Conservation (phyloP, 2,888 invertebrate genomes). For the Tupiocoris notatus region DNA sequence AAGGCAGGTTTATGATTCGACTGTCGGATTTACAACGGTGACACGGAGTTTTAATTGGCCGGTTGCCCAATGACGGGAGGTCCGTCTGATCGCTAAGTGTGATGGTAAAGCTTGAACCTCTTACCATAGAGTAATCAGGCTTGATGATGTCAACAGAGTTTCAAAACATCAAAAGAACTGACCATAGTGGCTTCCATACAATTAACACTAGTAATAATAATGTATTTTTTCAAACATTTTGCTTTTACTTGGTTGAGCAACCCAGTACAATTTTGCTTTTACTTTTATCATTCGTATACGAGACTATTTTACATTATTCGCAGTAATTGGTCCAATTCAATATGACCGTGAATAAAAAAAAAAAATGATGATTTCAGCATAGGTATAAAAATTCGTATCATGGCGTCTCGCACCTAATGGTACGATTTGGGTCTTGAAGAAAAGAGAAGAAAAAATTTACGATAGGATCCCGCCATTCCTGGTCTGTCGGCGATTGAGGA, state of each 20-base stretch:
- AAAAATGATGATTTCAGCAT: too few species aligned
- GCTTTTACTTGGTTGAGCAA: too few species aligned
- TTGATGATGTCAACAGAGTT: not conserved
- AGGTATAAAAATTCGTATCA: not conserved
- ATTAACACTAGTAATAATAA: too few species aligned
- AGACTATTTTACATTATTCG: too few species aligned
- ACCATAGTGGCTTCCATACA: too few species aligned
- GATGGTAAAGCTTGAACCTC: not conserved
- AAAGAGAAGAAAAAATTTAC: not conserved
- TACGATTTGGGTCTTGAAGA: not conserved
- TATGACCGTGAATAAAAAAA: too few species aligned
- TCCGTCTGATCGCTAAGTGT: not conserved
- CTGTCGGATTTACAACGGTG: slow-evolving; percentile 17
- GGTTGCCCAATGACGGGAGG: not conserved
- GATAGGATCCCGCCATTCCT: not conserved
- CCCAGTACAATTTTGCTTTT: too few species aligned
- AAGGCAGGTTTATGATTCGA: not conserved
- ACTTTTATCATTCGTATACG: too few species aligned
- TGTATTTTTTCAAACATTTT: too few species aligned
- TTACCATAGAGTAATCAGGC: not conserved
- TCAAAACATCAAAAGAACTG: not conserved
- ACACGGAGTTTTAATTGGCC: slow-evolving; percentile 16
- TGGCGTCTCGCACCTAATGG: not conserved
- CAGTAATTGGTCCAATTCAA: too few species aligned
- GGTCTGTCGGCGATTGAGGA: not conserved